These are phyloP conservation scores for Camponotus fellah DNA, from an alignment of 2,888 invertebrate genomes.

Conservation along the genomic window DNA sequence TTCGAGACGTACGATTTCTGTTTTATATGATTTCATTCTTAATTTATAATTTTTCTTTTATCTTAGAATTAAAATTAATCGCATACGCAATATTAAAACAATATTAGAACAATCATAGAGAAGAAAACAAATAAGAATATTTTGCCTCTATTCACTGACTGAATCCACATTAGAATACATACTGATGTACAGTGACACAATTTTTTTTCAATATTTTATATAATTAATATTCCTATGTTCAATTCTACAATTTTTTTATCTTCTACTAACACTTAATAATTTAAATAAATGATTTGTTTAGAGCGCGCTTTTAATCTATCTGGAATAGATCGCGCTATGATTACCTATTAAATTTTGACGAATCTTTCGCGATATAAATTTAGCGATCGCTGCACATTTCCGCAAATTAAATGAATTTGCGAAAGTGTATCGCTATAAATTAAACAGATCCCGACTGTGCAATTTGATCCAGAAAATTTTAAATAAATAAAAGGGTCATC, in stretches of 20 bases:
- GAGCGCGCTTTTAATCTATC: background rate
- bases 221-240: background rate
- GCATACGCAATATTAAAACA: background rate
- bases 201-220: background rate
- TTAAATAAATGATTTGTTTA: background rate
- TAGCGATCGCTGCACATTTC: constrained; percentile 26
- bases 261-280: background rate
- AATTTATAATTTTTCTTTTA: background rate
- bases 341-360: constrained; percentile 51
- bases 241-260: background rate
- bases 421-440: background rate
- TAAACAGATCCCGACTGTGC: background rate
- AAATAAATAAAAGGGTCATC: constrained; percentile 20
- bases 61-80: background rate
- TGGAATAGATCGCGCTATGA: constrained; percentile 38
- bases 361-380: constrained; percentile 37
- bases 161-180: background rate
- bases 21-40: background rate
- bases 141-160: background rate
- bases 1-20: background rate
- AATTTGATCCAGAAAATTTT: background rate
- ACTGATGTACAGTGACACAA: background rate
- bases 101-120: background rate
- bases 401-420: constrained; percentile 32
- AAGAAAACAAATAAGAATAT: background rate